Evolutionary conservation across 2,888 invertebrate species (phyloP).

Genomic region (Leucophenga montana): DNA sequence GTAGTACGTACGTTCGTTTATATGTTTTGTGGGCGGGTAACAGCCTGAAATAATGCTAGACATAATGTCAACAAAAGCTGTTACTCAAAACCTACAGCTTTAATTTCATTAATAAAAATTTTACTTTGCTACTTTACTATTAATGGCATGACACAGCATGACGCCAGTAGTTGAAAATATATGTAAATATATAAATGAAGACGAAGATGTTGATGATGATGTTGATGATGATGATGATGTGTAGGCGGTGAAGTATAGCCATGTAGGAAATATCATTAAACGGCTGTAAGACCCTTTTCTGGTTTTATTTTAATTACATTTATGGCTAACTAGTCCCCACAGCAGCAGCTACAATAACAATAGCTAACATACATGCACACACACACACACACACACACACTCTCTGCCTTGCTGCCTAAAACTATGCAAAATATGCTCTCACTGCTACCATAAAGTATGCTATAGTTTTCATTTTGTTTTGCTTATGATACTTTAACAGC

Average conservation of each 20-base stretch:
- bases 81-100: constrained; percentile 21
- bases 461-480: neutral
- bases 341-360: neutral
- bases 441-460: too few species aligned
- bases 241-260: neutral
- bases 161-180: too few species aligned
- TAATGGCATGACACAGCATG: constrained; percentile 42
- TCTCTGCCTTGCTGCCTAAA: too few species aligned
- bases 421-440: too few species aligned
- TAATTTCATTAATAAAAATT: constrained; percentile 46
- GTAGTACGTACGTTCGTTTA: too few species aligned
- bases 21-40: too few species aligned
- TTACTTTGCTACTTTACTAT: constrained; percentile 35
- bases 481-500: too few species aligned
- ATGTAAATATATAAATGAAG: too few species aligned
- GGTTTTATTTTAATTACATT: constrained; percentile 31
- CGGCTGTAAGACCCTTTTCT: neutral
- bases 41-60: constrained; percentile 26
- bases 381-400: too few species aligned
- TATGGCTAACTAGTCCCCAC: neutral
- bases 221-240: too few species aligned
- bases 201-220: too few species aligned
- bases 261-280: neutral
- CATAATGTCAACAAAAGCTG: constrained; percentile 27
- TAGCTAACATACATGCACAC: too few species aligned